These are phyloP conservation scores for Hyppa rectilinea DNA, from an alignment of 2,888 invertebrate species.

Conservation along the genomic window DNA sequence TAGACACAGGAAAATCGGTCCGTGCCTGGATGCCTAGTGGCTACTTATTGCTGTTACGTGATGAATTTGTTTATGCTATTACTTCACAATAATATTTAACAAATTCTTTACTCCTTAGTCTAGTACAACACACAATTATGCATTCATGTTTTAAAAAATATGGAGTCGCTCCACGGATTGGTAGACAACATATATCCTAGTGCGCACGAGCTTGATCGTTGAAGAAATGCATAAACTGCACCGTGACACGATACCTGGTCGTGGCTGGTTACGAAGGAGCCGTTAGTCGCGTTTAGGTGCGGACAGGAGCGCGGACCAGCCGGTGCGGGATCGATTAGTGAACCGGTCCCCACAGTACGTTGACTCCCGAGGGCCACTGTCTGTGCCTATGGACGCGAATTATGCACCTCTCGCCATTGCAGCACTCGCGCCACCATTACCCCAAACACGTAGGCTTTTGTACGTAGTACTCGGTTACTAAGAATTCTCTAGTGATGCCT, in stretches of 20 bases:
- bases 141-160: conserved; percentile 8
- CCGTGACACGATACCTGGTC: conserved; percentile 71
- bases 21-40: conserved; percentile 46
- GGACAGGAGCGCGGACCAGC: conserved; percentile 85
- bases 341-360: conserved; percentile 88
- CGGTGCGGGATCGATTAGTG: conserved; percentile 88
- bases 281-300: conserved; percentile 88
- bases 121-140: not conserved
- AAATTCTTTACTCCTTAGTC: conserved; percentile 3
- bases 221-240: conserved; percentile 56
- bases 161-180: not conserved
- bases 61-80: conserved; percentile 35
- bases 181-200: conserved; percentile 24
- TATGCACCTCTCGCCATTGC: conserved; percentile 79
- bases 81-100: conserved; percentile 8
- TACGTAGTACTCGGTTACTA: conserved; percentile 9
- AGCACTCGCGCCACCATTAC: conserved; percentile 57
- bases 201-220: conserved; percentile 29
- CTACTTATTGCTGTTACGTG: conserved; percentile 43
- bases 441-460: conserved; percentile 40
- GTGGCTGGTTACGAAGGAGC: conserved; percentile 80
- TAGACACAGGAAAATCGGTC: conserved; percentile 68
- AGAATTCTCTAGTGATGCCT: conserved; percentile 5
- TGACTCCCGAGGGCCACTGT: conserved; percentile 86
- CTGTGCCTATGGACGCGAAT: conserved; percentile 81